Percentiles rank a stretch among this genome's conserved stretches.
Conservation (phyloP, 2,797 vertebrate species). For the Tapera naevia region DNA sequence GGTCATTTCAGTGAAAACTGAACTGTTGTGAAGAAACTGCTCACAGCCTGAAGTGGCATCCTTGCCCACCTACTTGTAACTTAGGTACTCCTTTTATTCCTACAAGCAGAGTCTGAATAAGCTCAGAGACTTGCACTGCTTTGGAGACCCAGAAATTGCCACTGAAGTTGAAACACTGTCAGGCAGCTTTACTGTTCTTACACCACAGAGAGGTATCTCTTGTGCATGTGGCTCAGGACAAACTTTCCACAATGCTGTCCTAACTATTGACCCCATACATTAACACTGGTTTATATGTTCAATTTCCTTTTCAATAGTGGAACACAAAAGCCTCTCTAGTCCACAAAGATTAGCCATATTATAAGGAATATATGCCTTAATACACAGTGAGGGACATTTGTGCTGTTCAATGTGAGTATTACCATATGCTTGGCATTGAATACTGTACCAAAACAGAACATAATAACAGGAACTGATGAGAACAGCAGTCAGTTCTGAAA, state of each 20-base stretch:
- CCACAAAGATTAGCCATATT: neutral
- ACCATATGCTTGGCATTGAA: neutral
- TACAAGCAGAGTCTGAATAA: neutral
- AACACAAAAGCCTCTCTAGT: neutral
- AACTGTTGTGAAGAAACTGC: neutral
- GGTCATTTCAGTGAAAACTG: neutral
- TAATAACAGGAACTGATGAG: neutral
- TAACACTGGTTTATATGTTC: fast-evolving
- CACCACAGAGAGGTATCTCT: neutral
- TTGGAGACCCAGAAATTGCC: neutral
- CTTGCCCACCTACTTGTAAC: neutral
- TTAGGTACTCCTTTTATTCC: neutral
- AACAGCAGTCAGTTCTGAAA: neutral
- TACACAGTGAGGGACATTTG: fast-evolving
- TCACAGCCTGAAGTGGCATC: neutral
- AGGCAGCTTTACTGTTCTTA: neutral
- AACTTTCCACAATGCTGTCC: neutral
- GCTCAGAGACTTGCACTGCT: neutral
- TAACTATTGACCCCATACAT: neutral
- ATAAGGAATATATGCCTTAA: neutral
- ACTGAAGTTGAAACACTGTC: neutral
- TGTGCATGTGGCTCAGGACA: neutral
- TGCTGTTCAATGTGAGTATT: neutral
- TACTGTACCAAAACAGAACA: neutral
- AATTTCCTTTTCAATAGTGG: neutral